phyloP scores from a whole-genome alignment of 2,888 invertebrate species.

The Ectropis crepuscularia region DNA sequence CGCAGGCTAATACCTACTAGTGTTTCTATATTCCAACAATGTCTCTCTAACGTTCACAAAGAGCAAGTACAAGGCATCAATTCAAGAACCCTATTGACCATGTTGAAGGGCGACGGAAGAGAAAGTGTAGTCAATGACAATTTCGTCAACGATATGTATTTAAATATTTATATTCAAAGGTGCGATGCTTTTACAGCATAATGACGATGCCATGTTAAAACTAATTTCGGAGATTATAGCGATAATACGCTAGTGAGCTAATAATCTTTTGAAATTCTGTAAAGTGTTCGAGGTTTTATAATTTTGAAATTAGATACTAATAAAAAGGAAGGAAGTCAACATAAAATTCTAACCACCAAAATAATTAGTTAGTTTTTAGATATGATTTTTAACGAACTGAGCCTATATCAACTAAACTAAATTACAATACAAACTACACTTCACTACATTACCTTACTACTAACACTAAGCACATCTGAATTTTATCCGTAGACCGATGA shows the following conservation, averaged over 20 bases:
- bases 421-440: too few species aligned
- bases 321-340: background rate
- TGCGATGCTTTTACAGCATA: conserved; percentile 44
- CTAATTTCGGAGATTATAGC: conserved; percentile 37
- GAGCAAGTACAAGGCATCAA: conserved; percentile 43
- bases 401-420: too few species aligned
- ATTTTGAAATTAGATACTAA: background rate
- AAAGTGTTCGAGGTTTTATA: conserved; percentile 7
- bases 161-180: conserved; percentile 54
- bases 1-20: too few species aligned
- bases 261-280: conserved; percentile 26
- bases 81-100: conserved; percentile 52
- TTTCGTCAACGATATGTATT: conserved; percentile 53
- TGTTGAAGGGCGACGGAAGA: conserved; percentile 55
- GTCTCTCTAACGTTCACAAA: conserved; percentile 29
- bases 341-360: too few species aligned
- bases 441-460: too few species aligned
- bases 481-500: too few species aligned
- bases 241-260: conserved; percentile 36
- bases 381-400: too few species aligned
- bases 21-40: conserved; percentile 8
- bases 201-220: conserved; percentile 38
- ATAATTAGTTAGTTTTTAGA: too few species aligned
- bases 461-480: too few species aligned
- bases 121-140: conserved; percentile 63